Evolutionary conservation across 1,140 invertebrate species (phyloP).

Genomic region (Harpegnathos saltator): DNA sequence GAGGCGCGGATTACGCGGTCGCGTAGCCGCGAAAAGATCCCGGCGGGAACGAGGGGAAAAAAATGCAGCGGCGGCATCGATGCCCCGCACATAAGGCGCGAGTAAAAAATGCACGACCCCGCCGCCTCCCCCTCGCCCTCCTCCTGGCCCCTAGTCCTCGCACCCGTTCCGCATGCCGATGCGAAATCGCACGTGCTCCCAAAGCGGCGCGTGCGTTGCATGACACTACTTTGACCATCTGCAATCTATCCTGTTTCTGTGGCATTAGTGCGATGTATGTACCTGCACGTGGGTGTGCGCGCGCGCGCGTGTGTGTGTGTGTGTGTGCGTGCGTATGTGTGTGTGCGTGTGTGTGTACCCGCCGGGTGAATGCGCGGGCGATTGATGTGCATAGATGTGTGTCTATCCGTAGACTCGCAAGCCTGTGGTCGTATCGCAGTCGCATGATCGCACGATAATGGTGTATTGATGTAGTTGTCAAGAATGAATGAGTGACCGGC

Average conservation of each 20-base stretch:
- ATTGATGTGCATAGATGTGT: conserved; percentile 38
- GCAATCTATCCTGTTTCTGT: conserved; percentile 37
- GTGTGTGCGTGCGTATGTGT: not conserved
- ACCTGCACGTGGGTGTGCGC: not conserved
- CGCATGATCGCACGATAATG: conserved; percentile 58
- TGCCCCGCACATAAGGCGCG: conserved; percentile 40
- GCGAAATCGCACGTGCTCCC: conserved; percentile 58
- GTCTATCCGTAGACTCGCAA: conserved; percentile 39
- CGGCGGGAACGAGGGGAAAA: conserved; percentile 4
- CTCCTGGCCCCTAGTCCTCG: not conserved
- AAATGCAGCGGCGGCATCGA: not conserved
- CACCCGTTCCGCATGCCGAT: conserved; percentile 63
- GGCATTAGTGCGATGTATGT: conserved; percentile 34
- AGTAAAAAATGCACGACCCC: conserved; percentile 64
- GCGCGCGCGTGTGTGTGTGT: not conserved
- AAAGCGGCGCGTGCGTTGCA: conserved; percentile 61
- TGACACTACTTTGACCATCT: conserved; percentile 40
- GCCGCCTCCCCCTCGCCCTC: not conserved
- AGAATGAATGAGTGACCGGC: conserved; percentile 50
- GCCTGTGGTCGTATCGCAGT: conserved; percentile 48
- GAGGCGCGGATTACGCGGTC: conserved; percentile 48
- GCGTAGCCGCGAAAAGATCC: conserved; percentile 56
- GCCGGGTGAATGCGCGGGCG: conserved; percentile 32
- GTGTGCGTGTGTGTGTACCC: not conserved
- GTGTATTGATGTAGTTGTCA: conserved; percentile 59